phyloP scores from a whole-genome alignment of 2,888 invertebrate species.

The Unio pictorum region DNA sequence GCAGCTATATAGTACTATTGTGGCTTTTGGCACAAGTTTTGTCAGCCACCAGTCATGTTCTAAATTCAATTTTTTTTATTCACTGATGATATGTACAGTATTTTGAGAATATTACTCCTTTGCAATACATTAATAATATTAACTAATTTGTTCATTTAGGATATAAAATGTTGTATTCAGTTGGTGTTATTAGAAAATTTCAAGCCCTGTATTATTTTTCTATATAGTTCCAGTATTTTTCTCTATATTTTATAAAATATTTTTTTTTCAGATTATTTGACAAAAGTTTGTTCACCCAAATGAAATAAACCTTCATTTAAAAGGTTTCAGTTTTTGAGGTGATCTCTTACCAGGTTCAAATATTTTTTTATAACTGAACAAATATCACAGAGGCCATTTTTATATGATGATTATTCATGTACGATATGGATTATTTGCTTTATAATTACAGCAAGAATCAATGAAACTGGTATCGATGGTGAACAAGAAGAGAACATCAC shows the following conservation, averaged over 20 bases:
- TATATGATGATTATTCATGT: background rate
- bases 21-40: too few species aligned
- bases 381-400: background rate
- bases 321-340: background rate
- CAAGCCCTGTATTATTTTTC: background rate
- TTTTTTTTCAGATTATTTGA: background rate
- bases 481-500: slow-evolving; percentile 96
- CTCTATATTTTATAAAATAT: too few species aligned
- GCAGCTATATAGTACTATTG: too few species aligned
- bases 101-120: too few species aligned
- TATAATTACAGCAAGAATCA: slow-evolving; percentile 80
- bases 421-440: slow-evolving; percentile 5
- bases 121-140: too few species aligned
- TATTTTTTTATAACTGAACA: too few species aligned
- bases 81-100: too few species aligned
- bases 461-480: slow-evolving; percentile 91
- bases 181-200: background rate
- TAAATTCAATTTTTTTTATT: too few species aligned
- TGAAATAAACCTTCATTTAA: background rate
- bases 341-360: background rate
- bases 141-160: background rate
- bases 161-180: background rate
- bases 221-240: too few species aligned
- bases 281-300: background rate
- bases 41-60: too few species aligned